Conservation (phyloP, 92 coral and sea anemone genomes). For the Zoanthus gigantus region DNA sequence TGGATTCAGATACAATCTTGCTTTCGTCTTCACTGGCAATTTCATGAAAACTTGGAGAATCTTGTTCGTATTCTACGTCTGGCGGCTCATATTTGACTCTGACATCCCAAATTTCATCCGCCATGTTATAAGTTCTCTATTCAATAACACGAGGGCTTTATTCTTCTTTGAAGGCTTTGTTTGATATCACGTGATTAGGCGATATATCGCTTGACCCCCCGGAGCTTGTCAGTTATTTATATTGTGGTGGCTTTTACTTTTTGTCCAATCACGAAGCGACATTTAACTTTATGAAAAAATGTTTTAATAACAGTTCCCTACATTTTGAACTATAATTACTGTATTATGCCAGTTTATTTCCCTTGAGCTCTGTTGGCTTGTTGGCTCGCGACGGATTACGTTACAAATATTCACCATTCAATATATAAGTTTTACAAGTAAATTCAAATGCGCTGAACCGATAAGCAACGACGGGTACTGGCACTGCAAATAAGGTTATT, state of each 20-base stretch:
- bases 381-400: not conserved
- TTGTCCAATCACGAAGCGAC: not conserved
- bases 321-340: conserved; percentile 1
- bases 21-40: conserved; percentile 57
- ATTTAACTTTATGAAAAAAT: not conserved
- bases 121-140: conserved; percentile 52
- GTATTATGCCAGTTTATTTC: not conserved
- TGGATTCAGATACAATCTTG: conserved; percentile 68
- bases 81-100: conserved; percentile 42
- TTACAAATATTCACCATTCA: not conserved
- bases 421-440: not conserved
- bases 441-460: not conserved
- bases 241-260: conserved; percentile 1
- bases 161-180: conserved; percentile 42
- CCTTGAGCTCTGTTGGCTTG: not conserved
- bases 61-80: conserved; percentile 48
- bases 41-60: conserved; percentile 46
- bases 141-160: conserved; percentile 55
- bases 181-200: conserved; percentile 52
- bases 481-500: not conserved
- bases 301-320: not conserved
- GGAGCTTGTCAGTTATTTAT: conserved; percentile 39
- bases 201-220: conserved; percentile 47
- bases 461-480: not conserved
- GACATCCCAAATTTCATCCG: conserved; percentile 46